Evolutionary conservation across 2,113 vertebrate genomes (phyloP).

Genomic region (Halichoerus grypus): DNA sequence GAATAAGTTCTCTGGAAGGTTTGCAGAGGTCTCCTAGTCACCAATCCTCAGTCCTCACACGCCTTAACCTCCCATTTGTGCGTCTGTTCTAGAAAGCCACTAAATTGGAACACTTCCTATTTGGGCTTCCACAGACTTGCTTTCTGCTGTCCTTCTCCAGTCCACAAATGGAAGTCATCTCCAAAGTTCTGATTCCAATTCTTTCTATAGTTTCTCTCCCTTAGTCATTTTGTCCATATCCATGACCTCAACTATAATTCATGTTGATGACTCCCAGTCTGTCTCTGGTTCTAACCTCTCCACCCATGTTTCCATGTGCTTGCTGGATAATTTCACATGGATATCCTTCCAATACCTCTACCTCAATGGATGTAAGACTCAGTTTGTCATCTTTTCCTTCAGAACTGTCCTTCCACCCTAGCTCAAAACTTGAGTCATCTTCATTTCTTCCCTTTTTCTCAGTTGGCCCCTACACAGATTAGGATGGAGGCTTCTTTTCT

Average conservation of each 20-base stretch:
- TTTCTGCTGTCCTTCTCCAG: background rate
- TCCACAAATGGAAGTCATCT: background rate
- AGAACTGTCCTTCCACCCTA: background rate
- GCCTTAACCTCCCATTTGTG: background rate
- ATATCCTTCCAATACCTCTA: background rate
- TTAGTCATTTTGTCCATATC: background rate
- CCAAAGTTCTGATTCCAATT: background rate
- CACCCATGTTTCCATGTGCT: background rate
- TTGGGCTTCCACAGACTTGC: background rate
- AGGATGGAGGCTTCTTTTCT: background rate
- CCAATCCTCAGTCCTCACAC: background rate
- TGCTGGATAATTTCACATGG: slow-evolving; percentile 1
- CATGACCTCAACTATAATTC: background rate
- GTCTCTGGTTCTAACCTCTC: slow-evolving; percentile 33
- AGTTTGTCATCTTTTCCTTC: background rate
- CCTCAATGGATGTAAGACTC: background rate
- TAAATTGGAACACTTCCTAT: background rate
- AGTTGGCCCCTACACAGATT: background rate
- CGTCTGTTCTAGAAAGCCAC: background rate
- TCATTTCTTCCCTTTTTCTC: background rate
- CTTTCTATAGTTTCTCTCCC: background rate
- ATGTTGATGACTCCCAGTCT: background rate
- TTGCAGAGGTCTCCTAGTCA: background rate
- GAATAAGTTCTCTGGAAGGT: background rate
- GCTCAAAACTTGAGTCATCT: slow-evolving; percentile 19